These are phyloP conservation scores for Drosophila prostipennis DNA, from an alignment of 2,888 invertebrate species.

Conservation along the genomic window DNA sequence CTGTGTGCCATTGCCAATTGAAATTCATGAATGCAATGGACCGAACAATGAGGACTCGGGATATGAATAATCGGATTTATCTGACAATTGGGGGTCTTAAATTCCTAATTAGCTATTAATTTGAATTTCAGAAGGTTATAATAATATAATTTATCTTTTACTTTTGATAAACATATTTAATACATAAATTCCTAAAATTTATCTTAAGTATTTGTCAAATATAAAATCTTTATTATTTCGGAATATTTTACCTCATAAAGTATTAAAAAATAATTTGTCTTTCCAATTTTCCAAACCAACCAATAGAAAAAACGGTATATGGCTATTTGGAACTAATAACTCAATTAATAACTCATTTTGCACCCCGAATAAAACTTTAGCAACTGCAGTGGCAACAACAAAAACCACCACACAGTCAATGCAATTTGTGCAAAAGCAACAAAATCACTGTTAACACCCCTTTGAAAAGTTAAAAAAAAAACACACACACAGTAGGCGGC, in stretches of 20 bases:
- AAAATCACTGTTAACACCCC: slow-evolving; percentile 28
- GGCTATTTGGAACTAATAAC: slow-evolving; percentile 67
- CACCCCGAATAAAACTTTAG: slow-evolving; percentile 32
- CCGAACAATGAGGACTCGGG: slow-evolving; percentile 5
- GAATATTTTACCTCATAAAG: too few relatives aligned
- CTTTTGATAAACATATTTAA: too few relatives aligned
- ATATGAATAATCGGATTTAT: slow-evolving; percentile 4
- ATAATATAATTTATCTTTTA: too few relatives aligned
- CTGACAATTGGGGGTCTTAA: not conserved
- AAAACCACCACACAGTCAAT: slow-evolving; percentile 39
- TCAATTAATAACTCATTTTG: slow-evolving; percentile 76
- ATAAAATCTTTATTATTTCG: too few relatives aligned
- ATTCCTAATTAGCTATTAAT: not conserved
- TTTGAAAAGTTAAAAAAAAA: slow-evolving; percentile 29
- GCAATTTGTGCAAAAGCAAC: slow-evolving; percentile 49
- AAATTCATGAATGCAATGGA: slow-evolving; percentile 43
- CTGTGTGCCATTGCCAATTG: slow-evolving; percentile 36
- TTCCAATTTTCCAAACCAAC: not conserved
- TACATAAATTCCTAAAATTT: too few relatives aligned
- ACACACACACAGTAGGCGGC: slow-evolving; percentile 46
- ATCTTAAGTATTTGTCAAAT: too few relatives aligned
- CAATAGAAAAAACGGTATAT: slow-evolving; percentile 20
- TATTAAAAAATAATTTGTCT: too few relatives aligned
- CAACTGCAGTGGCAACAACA: slow-evolving; percentile 36
- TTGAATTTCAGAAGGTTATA: not conserved